Base-by-base conservation (phyloP, 2,113 vertebrate species). In the Kryptolebias marmoratus region DNA sequence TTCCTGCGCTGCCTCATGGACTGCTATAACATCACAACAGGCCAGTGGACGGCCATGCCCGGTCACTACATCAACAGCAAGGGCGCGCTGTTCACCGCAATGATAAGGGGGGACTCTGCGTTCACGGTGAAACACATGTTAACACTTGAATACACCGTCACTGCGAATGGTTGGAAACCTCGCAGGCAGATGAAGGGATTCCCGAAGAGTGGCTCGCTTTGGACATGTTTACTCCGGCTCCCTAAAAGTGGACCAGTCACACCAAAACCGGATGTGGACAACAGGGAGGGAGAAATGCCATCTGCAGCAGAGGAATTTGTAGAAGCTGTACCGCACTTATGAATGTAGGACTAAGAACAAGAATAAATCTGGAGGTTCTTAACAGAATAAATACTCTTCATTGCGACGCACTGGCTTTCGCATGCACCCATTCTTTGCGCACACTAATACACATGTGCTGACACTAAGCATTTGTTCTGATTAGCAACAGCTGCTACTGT, bases 61-160 rank as follows among this genome's bases (percentile, higher is more conserved):
- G 97, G 97, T 11, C 94, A 96, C 77, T 98, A 97, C 47, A 83
- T 98, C 39, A 99, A 99, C 88, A 98, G 96, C 89, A 98, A 98
- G 69, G 97, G 97, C n/a, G 95, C 97, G 0, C 95, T 99, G 42
- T 99, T 99, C 88, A 96, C 95, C 0, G 93, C 97, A 0, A 31
- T 94, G 12, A 90, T 98, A 79, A 93, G 88, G 12, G 97, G 95
- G 0, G 95, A 98, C 86, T 95, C 92, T 0, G 94, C 90, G 15
- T 97, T 98, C 64, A 98, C 97, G 0, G 96, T 98, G 64, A 99
- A 98, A 85, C 95, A 96, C 82, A 90, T 94, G 92, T 68, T 95
- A 27, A 98, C 97, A 0, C 87, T 97, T 15, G 93, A 96, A 48
- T 99, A 98, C 55, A 81, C 90, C 0, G 92, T 98, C 32, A 88